phyloP scores from a whole-genome alignment of 2,888 invertebrate species.

The Hyalella azteca region DNA sequence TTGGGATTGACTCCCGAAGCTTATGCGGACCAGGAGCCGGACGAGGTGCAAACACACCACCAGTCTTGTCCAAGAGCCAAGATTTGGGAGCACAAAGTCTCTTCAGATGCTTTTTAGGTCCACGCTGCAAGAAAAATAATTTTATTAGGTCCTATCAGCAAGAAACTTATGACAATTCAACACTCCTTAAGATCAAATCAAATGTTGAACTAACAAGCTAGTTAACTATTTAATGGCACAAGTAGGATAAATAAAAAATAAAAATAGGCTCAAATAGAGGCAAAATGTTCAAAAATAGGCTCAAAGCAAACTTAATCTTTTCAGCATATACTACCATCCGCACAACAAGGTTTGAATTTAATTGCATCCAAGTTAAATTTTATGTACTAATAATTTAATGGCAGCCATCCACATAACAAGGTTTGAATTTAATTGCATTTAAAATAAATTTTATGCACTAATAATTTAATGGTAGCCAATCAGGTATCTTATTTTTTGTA shows the following conservation, averaged over 20 bases:
- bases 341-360: too few relatives aligned
- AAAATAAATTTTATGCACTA: too few relatives aligned
- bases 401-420: too few relatives aligned
- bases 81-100: slow-evolving; percentile 98
- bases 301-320: not conserved
- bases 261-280: not conserved
- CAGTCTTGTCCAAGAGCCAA: slow-evolving; percentile 99
- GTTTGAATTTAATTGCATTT: too few relatives aligned
- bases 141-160: not conserved
- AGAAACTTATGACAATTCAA: not conserved
- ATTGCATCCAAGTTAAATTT: too few relatives aligned
- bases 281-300: not conserved
- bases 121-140: slow-evolving; percentile 69
- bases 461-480: too few relatives aligned
- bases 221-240: not conserved
- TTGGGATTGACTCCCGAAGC: slow-evolving; percentile 68
- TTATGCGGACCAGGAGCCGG: slow-evolving; percentile 98
- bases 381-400: too few relatives aligned
- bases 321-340: too few relatives aligned
- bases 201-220: not conserved
- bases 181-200: not conserved
- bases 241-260: not conserved
- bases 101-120: slow-evolving; percentile 99
- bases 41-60: slow-evolving; percentile 96
- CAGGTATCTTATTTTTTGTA: too few relatives aligned